Base-by-base conservation (phyloP, 2,113 vertebrate species). In the Sula dactylatra region DNA sequence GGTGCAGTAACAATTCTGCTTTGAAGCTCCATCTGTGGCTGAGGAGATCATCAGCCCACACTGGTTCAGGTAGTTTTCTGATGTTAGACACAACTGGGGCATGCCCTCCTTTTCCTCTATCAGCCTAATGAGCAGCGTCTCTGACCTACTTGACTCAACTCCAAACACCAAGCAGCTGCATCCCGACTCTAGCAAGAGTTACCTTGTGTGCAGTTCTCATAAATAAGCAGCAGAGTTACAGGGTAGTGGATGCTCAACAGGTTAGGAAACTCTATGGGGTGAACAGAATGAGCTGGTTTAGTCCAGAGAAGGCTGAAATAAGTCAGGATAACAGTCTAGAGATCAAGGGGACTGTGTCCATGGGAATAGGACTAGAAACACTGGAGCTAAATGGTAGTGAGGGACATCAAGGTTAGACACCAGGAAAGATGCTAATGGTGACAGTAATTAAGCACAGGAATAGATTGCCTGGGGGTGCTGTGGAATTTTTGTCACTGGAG, bases 101-200 rank as follows among this genome's bases (percentile, higher is more conserved):
- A 73, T 90, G 54, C 21, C n/a, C 19, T 88, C 12, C 40, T 74
- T 84, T 47, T 90, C 49, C 36, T 77, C 42, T 56, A 5, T 32
- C 62, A 72, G 45, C 32, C 38, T 14, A 5, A 17, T 17, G 54
- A 72, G 56, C 78, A 66, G 44, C 16, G 1, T 76, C 69, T 74
- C 49, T 86, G 86, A 32, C 34, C 9, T 27, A 2, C 32, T 56
- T 65, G 78, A 40, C 42, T 55, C 38, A 22, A 14, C 50, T 85
- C 66, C 74, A 38, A 67, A 56, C 11, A 55, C 52, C 26, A 44
- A 72, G 66, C 26, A 26, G 40, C 34, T 4, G 3, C 32, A 55
- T 79, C 32, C 47, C 0, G 1, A 2, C n/a, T 77, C n/a, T 11
- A 18, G 24, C 36, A 52, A 78, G 36, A 11, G 0, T 4, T 56